Evolutionary conservation across 2,888 invertebrate genomes (phyloP).

Genomic region (Chironomus riparius): DNA sequence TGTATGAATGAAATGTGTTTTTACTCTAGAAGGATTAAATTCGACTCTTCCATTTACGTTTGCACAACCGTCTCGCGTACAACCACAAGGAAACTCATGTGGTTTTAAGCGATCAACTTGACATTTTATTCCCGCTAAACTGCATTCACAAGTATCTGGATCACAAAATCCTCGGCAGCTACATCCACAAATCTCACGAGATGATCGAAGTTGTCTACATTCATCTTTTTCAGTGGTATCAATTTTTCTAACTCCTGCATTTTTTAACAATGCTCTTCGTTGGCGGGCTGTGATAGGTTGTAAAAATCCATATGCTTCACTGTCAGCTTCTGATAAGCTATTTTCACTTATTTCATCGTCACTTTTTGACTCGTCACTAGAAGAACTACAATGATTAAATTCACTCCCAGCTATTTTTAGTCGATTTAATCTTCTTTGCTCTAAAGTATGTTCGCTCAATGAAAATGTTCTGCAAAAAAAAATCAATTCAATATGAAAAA

Average conservation of each 20-base stretch:
- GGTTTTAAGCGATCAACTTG: constrained; percentile 74
- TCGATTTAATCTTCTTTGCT: constrained; percentile 78
- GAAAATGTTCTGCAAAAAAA: constrained; percentile 60
- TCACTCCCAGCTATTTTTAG: constrained; percentile 53
- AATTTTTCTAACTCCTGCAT: constrained; percentile 90
- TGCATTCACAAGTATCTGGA: constrained; percentile 92
- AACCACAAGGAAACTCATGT: constrained; percentile 88
- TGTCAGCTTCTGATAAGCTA: constrained; percentile 74
- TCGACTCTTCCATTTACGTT: constrained; percentile 90
- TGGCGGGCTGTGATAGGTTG: constrained; percentile 90
- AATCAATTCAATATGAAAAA: background rate
- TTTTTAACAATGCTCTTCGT: constrained; percentile 73
- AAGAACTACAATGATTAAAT: constrained; percentile 40
- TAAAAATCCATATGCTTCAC: constrained; percentile 81
- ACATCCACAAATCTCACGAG: constrained; percentile 89
- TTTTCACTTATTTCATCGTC: constrained; percentile 75
- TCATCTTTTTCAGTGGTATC: constrained; percentile 90
- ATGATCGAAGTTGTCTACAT: constrained; percentile 82
- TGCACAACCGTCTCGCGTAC: constrained; percentile 86
- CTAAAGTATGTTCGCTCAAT: constrained; percentile 77
- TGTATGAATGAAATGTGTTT: constrained; percentile 95
- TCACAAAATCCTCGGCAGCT: constrained; percentile 82
- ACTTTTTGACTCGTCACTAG: constrained; percentile 76
- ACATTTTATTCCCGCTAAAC: constrained; percentile 91
- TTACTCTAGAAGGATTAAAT: constrained; percentile 89